These are phyloP conservation scores for Porites cylindrica DNA, from an alignment of 92 coral and sea anemone species.

Conservation along the genomic window DNA sequence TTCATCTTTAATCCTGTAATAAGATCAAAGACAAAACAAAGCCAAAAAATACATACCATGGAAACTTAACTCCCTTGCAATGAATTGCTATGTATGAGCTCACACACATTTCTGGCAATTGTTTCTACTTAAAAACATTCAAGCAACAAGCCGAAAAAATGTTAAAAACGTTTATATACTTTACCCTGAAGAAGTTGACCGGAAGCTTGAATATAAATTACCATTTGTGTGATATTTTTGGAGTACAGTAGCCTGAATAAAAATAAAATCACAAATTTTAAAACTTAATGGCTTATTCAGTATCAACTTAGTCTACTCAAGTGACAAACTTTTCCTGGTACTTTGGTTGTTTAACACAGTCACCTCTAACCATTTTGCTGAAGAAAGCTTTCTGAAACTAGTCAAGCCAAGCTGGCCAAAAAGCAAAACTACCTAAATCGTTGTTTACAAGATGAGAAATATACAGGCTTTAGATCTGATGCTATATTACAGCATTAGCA, in stretches of 20 bases:
- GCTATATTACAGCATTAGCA: no score
- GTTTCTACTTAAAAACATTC: background rate
- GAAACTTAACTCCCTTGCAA: no score
- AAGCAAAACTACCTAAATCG: no score
- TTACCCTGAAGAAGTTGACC: slow-evolving; percentile 42
- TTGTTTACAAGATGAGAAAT: no score
- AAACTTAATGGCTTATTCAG: background rate
- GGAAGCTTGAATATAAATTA: slow-evolving; percentile 40
- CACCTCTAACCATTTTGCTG: no score
- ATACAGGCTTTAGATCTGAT: no score
- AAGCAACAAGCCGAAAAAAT: background rate
- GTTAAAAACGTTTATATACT: background rate
- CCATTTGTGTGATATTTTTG: slow-evolving; percentile 49
- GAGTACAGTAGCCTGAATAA: slow-evolving; percentile 7
- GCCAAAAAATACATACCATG: no score
- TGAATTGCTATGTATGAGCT: no score
- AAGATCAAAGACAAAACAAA: background rate
- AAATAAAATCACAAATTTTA: background rate
- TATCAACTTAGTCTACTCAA: background rate
- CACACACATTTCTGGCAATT: background rate
- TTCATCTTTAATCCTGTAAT: slow-evolving; percentile 78
- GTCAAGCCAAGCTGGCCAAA: no score
- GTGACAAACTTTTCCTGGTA: no score
- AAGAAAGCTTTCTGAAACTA: no score
- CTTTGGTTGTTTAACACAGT: no score